Conservation (phyloP, 2,113 vertebrate species). For the Scophthalmus maximus region DNA sequence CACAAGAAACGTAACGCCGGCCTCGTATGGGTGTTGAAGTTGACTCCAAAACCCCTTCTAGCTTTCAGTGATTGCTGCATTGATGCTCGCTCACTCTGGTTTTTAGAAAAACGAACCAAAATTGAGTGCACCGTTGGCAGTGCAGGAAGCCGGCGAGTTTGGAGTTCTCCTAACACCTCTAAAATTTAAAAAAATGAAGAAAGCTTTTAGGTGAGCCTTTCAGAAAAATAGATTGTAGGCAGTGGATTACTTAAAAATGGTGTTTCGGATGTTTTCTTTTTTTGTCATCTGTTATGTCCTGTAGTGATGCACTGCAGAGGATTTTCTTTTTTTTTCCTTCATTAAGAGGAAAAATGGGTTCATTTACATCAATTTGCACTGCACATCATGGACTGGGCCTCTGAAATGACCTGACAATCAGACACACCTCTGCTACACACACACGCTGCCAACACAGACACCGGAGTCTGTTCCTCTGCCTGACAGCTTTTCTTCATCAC, state of each 20-base stretch:
- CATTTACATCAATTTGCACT: slow-evolving; percentile 47
- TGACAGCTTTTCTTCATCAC: slow-evolving; percentile 41
- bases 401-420: slow-evolving; percentile 44
- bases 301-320: background rate
- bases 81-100: background rate
- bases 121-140: background rate
- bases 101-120: background rate
- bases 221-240: too few species aligned
- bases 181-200: background rate
- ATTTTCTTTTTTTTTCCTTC: slow-evolving; percentile 10
- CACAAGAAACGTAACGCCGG: background rate
- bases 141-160: background rate
- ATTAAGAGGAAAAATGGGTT: slow-evolving; percentile 20
- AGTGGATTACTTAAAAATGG: background rate
- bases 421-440: slow-evolving; percentile 16
- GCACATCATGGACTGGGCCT: slow-evolving; percentile 35
- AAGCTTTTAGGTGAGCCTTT: too few species aligned
- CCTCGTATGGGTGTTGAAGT: background rate
- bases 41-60: background rate
- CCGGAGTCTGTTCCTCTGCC: slow-evolving; percentile 34
- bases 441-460: slow-evolving; percentile 23
- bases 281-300: background rate
- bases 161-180: slow-evolving; percentile 1
- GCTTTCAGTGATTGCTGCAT: slow-evolving; percentile 7
- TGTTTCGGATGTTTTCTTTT: background rate